These are phyloP conservation scores for Alentia gelatinosa DNA, from an alignment of 2,888 invertebrate species.

Conservation along the genomic window DNA sequence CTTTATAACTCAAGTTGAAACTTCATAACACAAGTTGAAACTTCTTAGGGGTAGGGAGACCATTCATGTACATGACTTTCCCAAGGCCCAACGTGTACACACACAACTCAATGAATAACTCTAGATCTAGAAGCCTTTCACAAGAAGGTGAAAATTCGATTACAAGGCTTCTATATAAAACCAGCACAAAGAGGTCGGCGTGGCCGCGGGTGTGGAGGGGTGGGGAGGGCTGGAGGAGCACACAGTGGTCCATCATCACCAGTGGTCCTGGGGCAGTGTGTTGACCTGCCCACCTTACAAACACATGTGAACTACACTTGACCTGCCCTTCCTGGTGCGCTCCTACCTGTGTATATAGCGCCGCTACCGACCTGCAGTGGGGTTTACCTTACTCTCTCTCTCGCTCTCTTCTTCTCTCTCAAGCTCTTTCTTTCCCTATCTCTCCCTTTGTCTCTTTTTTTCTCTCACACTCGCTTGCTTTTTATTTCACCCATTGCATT, in stretches of 20 bases:
- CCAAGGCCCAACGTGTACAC: too few relatives aligned
- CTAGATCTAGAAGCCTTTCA: too few relatives aligned
- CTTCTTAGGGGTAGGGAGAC: too few relatives aligned
- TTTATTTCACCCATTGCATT: too few relatives aligned
- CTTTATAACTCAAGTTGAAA: neutral
- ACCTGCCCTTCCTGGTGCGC: neutral
- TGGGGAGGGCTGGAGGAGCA: neutral
- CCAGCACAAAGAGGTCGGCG: neutral
- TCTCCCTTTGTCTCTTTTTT: too few relatives aligned
- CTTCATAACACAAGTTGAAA: too few relatives aligned
- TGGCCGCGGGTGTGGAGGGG: neutral
- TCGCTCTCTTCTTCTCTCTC: too few relatives aligned
- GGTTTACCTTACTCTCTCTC: neutral
- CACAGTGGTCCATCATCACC: neutral
- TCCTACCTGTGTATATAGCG: neutral
- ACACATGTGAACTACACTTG: constrained; percentile 20
- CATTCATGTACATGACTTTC: too few relatives aligned
- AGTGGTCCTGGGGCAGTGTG: neutral
- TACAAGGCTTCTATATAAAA: neutral
- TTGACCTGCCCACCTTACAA: constrained; percentile 13
- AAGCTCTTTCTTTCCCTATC: neutral
- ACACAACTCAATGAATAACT: too few relatives aligned
- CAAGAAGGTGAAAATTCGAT: too few relatives aligned
- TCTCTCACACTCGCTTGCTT: too few relatives aligned
- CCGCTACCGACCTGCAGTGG: neutral